A percentile compares a stretch with the other conserved stretches of the same genome.
These are phyloP conservation scores for Mimachlamys varia DNA, from an alignment of 2,888 invertebrate genomes.

Conservation along the genomic window DNA sequence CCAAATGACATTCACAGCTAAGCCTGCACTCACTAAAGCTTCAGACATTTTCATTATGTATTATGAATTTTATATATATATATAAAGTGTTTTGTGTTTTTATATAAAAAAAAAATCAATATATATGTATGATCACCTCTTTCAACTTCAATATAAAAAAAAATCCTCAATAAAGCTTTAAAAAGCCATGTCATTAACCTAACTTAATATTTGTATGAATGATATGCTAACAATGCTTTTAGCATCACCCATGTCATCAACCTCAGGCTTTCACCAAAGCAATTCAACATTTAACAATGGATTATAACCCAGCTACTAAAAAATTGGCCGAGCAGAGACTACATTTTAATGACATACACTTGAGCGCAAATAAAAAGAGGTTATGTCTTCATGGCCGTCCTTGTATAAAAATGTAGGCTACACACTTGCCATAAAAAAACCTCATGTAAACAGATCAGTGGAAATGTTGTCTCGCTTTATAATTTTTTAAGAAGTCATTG, in stretches of 20 bases:
- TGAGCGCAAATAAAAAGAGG: not conserved
- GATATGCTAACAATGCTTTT: not conserved
- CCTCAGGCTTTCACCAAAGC: not conserved
- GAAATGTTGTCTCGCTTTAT: not conserved
- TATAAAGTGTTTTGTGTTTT: too few relatives aligned
- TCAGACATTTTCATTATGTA: not conserved
- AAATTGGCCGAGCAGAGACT: not conserved
- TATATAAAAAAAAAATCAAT: not conserved
- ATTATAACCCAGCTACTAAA: not conserved
- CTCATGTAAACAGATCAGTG: not conserved
- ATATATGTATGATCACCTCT: not conserved
- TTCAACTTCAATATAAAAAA: not conserved
- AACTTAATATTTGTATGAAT: not conserved
- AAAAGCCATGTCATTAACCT: not conserved
- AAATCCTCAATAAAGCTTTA: not conserved
- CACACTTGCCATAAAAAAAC: not conserved
- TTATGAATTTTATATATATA: not conserved
- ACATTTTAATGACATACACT: constrained; percentile 32
- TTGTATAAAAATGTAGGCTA: not conserved
- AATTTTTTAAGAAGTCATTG: not conserved
- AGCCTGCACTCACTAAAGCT: not conserved
- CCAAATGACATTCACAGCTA: not conserved
- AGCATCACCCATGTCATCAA: not conserved
- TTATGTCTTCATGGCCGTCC: not conserved
- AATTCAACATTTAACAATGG: constrained; percentile 25